phyloP scores from a whole-genome alignment of 2,113 vertebrate genomes.

The Myrmecobius fasciatus region DNA sequence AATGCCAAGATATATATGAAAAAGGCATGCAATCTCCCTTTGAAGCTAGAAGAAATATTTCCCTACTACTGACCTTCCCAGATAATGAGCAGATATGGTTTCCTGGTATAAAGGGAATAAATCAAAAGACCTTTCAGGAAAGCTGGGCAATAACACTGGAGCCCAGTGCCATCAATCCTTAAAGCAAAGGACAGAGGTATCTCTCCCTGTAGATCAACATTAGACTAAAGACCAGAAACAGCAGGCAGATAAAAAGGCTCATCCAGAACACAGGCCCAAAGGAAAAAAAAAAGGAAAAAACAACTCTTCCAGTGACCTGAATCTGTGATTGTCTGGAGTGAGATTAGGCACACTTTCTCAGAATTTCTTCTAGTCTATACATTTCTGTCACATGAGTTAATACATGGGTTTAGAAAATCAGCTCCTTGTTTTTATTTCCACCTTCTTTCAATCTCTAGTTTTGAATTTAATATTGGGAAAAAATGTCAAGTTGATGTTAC shows the following conservation, averaged over 20 bases:
- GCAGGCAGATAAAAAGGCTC: neutral
- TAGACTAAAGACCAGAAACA: constrained; percentile 45
- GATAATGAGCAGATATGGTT: constrained; percentile 77
- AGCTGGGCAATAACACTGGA: constrained; percentile 55
- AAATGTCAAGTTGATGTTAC: neutral
- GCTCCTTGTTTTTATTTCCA: neutral
- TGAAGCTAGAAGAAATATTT: constrained; percentile 74
- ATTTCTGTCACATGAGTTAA: neutral
- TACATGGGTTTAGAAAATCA: neutral
- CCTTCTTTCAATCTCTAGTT: neutral
- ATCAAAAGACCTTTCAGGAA: constrained; percentile 74
- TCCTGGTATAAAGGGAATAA: constrained; percentile 77
- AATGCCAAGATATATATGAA: constrained; percentile 57
- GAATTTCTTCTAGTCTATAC: neutral
- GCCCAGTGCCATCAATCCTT: constrained; percentile 66
- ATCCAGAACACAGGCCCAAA: neutral
- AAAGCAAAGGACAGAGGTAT: constrained; percentile 57
- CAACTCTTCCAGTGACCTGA: neutral
- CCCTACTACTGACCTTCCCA: constrained; percentile 74
- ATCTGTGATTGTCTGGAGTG: neutral
- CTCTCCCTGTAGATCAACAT: constrained; percentile 54
- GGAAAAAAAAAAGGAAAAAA: neutral
- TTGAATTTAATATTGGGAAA: neutral
- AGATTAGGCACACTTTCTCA: neutral
- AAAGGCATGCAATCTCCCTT: constrained; percentile 50